These are phyloP conservation scores for Zonotrichia albicollis DNA, from an alignment of 2,797 vertebrate genomes.

Conservation along the genomic window DNA sequence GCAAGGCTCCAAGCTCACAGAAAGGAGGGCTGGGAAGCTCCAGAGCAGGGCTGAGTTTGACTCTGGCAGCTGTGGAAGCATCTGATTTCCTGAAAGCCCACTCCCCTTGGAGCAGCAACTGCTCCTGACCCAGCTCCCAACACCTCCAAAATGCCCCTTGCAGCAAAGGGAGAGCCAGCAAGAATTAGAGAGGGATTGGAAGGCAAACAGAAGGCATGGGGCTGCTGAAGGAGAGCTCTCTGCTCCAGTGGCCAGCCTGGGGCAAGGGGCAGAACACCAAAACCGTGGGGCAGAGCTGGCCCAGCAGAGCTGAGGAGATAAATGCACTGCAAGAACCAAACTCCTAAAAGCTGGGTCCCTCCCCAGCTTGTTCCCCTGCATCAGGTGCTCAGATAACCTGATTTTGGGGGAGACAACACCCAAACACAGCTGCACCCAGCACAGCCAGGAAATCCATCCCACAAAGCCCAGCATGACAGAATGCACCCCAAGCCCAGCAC, in stretches of 20 bases:
- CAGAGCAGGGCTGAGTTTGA: not conserved
- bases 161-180: not conserved
- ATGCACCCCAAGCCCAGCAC: not conserved
- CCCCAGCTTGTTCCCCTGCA: fast-evolving
- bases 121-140: not conserved
- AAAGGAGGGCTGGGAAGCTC: not conserved
- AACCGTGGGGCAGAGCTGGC: not conserved
- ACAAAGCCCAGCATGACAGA: not conserved
- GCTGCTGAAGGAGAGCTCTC: not conserved
- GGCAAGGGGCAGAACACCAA: not conserved
- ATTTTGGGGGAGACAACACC: not conserved
- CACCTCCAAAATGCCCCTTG: not conserved
- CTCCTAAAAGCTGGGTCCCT: not conserved
- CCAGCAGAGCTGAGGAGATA: not conserved
- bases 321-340: fast-evolving
- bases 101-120: not conserved
- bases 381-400: not conserved
- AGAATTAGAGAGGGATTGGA: not conserved
- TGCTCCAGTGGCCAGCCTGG: not conserved
- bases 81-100: not conserved
- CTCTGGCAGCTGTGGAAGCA: not conserved
- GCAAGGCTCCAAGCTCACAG: not conserved
- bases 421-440: not conserved
- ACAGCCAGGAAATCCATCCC: not conserved
- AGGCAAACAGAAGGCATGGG: not conserved